phyloP scores from a whole-genome alignment of 2,113 vertebrate species.

The Ginglymostoma cirratum region DNA sequence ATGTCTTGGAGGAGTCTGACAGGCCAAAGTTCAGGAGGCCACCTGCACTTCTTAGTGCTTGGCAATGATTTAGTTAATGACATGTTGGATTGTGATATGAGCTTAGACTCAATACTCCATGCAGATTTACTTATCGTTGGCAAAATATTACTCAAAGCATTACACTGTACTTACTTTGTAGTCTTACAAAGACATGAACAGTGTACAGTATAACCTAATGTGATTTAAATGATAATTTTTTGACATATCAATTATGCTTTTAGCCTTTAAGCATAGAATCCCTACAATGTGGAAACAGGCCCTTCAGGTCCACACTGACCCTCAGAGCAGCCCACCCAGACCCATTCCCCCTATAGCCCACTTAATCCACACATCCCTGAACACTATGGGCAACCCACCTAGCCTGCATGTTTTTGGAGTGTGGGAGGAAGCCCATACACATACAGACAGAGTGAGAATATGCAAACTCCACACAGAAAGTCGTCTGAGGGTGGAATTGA shows the following conservation, averaged over 20 bases:
- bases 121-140: constrained; percentile 1
- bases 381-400: too few species aligned
- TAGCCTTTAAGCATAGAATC: neutral
- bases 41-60: constrained; percentile 16
- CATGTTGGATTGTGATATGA: neutral
- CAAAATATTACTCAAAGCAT: neutral
- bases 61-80: neutral
- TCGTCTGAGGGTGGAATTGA: too few species aligned
- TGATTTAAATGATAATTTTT: neutral
- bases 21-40: neutral
- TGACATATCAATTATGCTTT: neutral
- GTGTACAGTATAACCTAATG: neutral
- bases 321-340: too few species aligned
- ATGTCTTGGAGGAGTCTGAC: neutral
- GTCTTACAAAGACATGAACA: neutral
- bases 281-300: too few species aligned
- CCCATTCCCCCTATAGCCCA: too few species aligned
- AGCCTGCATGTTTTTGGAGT: too few species aligned
- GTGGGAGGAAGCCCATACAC: too few species aligned
- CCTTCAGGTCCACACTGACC: too few species aligned
- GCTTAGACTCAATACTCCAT: neutral
- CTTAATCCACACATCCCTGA: too few species aligned
- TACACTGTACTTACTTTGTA: neutral
- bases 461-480: too few species aligned
- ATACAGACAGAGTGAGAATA: too few species aligned